Evolutionary conservation across 1,140 invertebrate genomes (phyloP).

Genomic region (Asbolus verrucosus): DNA sequence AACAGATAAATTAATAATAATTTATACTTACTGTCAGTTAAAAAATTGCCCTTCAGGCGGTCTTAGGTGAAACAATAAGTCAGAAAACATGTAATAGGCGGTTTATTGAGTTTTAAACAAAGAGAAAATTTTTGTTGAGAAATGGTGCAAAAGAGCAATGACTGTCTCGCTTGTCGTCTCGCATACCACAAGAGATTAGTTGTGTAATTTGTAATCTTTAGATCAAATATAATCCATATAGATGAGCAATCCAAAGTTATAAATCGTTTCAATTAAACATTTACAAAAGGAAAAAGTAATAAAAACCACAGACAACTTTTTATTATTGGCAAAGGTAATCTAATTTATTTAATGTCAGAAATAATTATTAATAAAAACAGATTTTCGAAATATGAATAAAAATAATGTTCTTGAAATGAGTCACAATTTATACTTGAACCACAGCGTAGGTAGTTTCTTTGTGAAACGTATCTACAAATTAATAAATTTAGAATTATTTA

Average conservation of each 20-base stretch:
- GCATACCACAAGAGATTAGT: not conserved
- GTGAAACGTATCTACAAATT: no score
- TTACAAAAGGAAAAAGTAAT: not conserved
- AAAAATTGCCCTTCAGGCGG: constrained; percentile 10
- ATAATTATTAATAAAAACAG: no score
- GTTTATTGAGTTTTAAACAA: not conserved
- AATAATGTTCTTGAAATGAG: no score
- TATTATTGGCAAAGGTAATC: no score
- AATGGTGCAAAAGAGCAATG: constrained; percentile 10
- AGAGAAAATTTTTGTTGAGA: not conserved
- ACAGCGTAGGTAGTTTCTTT: no score
- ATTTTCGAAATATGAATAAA: no score
- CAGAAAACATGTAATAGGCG: constrained; percentile 4
- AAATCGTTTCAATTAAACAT: not conserved
- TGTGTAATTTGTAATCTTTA: constrained; percentile 8
- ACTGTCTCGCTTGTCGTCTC: not conserved
- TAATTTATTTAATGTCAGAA: no score
- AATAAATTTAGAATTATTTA: no score
- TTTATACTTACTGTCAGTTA: constrained; percentile 11
- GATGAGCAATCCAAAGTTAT: not conserved
- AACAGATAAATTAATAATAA: constrained; percentile 21
- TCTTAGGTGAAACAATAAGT: constrained; percentile 7
- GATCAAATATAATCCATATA: constrained; percentile 1
- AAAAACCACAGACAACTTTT: no score
- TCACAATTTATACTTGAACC: no score